Conservation (phyloP, 2,797 vertebrate genomes). For the Cirrhinus molitorella region DNA sequence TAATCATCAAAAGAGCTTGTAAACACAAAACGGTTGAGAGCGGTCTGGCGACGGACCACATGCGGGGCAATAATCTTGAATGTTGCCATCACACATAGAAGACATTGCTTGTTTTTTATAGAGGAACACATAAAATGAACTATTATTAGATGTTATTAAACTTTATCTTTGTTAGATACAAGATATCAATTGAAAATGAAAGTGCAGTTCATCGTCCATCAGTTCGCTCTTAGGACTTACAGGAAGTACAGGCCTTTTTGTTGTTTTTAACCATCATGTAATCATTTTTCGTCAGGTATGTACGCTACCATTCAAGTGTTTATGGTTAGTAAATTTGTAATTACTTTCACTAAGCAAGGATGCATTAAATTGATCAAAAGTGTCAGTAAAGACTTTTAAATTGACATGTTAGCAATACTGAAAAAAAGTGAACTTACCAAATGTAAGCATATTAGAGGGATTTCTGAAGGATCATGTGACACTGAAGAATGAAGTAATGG, state of each 20-base stretch:
- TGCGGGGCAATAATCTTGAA: constrained; percentile 38
- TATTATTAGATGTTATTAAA: constrained; percentile 44
- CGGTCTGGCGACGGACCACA: constrained; percentile 52
- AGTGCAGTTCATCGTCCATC: constrained; percentile 24
- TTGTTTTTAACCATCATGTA: background rate
- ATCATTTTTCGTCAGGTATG: background rate
- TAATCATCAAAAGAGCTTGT: constrained; percentile 80
- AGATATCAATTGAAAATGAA: constrained; percentile 15
- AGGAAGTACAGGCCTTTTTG: background rate
- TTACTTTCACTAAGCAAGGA: background rate
- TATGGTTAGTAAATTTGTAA: background rate
- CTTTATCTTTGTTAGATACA: constrained; percentile 24
- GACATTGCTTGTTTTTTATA: constrained; percentile 38
- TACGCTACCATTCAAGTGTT: background rate
- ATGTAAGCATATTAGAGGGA: too few relatives aligned
- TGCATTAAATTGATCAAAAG: background rate
- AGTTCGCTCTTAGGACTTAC: background rate
- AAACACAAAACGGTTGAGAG: constrained; percentile 76
- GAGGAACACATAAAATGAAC: constrained; percentile 41
- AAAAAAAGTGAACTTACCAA: too few relatives aligned
- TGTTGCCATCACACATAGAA: constrained; percentile 25
- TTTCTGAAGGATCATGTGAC: too few relatives aligned
- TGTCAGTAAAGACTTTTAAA: background rate
- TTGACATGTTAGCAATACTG: too few relatives aligned
- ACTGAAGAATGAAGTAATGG: too few relatives aligned